Evolutionary conservation across 2,797 vertebrate species (phyloP).

Genomic region (Pipistrellus pipistrellus): DNA sequence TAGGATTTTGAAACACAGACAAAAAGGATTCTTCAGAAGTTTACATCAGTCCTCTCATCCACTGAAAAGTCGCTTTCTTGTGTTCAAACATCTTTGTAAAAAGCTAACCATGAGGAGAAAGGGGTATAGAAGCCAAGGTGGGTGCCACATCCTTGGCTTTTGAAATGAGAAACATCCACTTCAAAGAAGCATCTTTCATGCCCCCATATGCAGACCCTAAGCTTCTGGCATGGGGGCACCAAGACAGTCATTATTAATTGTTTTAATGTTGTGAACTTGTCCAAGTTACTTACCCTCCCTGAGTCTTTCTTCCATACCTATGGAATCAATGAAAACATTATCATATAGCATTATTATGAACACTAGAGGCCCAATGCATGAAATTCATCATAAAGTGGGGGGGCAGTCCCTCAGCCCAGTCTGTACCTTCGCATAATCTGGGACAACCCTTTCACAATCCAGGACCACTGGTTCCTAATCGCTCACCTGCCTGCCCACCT

Average conservation of each 20-base stretch:
- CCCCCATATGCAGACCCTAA: background rate
- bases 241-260: background rate
- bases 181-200: background rate
- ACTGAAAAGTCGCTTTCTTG: background rate
- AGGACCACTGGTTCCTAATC: too few relatives aligned
- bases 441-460: too few relatives aligned
- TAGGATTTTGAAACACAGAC: conserved; percentile 12
- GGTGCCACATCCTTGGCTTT: background rate
- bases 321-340: background rate
- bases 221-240: background rate
- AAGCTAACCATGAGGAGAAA: background rate
- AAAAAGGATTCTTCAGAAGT: background rate
- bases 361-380: too few relatives aligned
- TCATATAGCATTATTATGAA: background rate
- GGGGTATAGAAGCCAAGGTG: background rate
- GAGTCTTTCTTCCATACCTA: background rate
- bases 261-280: background rate
- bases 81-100: background rate
- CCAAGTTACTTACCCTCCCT: background rate
- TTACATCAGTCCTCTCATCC: background rate
- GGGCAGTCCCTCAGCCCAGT: too few relatives aligned
- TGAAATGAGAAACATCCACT: background rate
- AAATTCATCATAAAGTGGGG: too few relatives aligned
- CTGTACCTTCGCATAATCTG: too few relatives aligned
- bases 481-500: too few relatives aligned